Base-by-base conservation (phyloP, 2,888 invertebrate species). In the Netelia melanura region DNA sequence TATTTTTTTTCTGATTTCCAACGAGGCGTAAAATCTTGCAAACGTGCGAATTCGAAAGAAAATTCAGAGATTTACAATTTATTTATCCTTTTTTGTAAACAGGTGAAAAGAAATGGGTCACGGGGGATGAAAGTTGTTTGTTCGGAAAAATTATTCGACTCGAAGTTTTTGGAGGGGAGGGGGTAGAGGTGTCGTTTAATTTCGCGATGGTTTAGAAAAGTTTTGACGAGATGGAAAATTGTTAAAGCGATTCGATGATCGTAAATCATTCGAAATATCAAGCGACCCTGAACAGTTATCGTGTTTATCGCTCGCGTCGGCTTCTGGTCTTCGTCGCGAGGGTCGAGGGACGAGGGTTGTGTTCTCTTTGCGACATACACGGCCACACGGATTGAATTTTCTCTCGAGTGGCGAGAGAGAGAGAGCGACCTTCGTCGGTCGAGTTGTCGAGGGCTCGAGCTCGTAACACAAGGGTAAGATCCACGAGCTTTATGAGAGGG, bases 351-450 rank as follows among this genome's bases (percentile, higher is more conserved):
- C 30, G 30, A 5, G 30, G 30, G 30, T 30, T 30, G 30, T 30
- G 30, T 30, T 30, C 30, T 30, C 30, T 30, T 5, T 30, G 78
- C 23, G 62, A 79, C 54, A 64, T 70, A 79, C 62, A 79, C 54
- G 70, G 52, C n/a, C 14, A 54, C 23, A 30, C 21, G 72, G 48
- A 82, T 74, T 76, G 83, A 77, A 85, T 85, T 85, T 82, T 61
- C 30, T 72, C 48, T 72, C 65, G 85, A 62, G 78, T 68, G 30
- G 30, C 30, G 30, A 17, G 17, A 17, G 17, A 17, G 17, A 30
- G 30, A 30, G 30, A 30, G 30, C 30, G 65, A 81, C 14, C 52
- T 21, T 78, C 65, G 25, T 52, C 9, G 17, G 48, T 21, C n/a
- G 21, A 14, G n/a, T 77, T 65, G 65, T 77, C 64, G 76, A 82